Evolutionary conservation across 2,888 invertebrate genomes (phyloP), one percentile per base, ranked within the genome.

Genomic region (Petrolisthes manimaculis): DNA sequence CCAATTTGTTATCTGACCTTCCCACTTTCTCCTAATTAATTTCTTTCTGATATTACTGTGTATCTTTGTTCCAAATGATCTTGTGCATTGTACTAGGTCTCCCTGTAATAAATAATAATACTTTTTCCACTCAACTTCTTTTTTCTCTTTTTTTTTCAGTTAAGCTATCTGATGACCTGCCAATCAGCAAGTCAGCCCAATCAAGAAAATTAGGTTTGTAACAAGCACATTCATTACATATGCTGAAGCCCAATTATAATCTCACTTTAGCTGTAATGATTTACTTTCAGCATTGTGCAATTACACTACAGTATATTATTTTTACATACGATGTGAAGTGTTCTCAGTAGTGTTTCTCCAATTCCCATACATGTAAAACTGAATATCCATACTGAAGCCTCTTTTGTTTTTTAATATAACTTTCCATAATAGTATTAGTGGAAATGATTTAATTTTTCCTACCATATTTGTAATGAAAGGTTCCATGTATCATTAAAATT

Each of bases 381-480:
- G 71, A n/a, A 71, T 71, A 14, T n/a, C 71, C 14, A 71, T 12
- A 18, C 71, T 71, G 71, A 71, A 18, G 18, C 6, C 14, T 18
- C 6, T n/a, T 71, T 61, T 61, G 9, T 61, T n/a, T 71, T 71
- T 61, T 61, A 61, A 18, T 12, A 61, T 18, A 61, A 61, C 18
- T 71, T 71, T 71, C 21, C 14, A n/a, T 71, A 12, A 71, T 71
- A 18, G 21, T 71, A n/a, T 12, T 71, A n/a, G 71, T n/a, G n/a
- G 14, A 21, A 6, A 71, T n/a, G 71, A n/a, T 12, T 71, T 71
- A 61, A 9, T 71, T 71, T 71, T 71, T n/a, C 21, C 21, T 71
- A 12, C 71, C 21, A 71, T n/a, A 71, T 71, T 71, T 71, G 71
- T 71, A 71, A 71, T 71, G 71, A 71, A 71, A 71, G 71, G n/a